A percentile compares a stretch with the other conserved stretches of the same genome.
These are phyloP conservation scores for Ophion ellenae DNA, from an alignment of 2,888 invertebrate species.

Conservation along the genomic window DNA sequence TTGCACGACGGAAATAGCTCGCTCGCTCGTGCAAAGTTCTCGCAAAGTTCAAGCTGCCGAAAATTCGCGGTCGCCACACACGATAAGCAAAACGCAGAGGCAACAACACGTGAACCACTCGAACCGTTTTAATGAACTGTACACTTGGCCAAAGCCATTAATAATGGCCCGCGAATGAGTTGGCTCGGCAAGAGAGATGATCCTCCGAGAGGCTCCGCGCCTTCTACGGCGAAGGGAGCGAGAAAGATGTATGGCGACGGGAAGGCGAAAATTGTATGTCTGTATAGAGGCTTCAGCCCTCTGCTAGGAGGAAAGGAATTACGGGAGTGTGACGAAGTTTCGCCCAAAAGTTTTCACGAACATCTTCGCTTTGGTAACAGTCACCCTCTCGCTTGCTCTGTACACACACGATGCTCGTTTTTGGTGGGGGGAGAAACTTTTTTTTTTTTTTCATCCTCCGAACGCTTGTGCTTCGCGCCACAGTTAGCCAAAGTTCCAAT, in stretches of 20 bases:
- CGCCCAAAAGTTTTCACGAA: constrained; percentile 43
- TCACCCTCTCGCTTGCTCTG: background rate
- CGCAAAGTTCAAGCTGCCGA: background rate
- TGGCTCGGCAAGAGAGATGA: constrained; percentile 49
- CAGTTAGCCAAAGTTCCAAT: constrained; percentile 31
- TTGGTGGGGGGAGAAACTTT: constrained; percentile 31
- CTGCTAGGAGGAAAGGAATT: constrained; percentile 56
- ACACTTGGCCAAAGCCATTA: constrained; percentile 80
- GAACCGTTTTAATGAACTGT: constrained; percentile 80
- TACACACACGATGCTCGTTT: background rate
- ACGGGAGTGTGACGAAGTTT: constrained; percentile 60
- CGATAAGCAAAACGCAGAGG: background rate
- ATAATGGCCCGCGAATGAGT: constrained; percentile 75
- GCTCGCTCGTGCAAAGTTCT: background rate
- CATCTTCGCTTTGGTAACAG: constrained; percentile 30
- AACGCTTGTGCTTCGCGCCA: constrained; percentile 13
- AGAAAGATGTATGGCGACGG: constrained; percentile 3
- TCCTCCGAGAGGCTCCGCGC: constrained; percentile 17
- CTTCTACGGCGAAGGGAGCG: background rate
- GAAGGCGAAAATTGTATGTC: constrained; percentile 17
- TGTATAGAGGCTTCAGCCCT: background rate
- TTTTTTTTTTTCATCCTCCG: constrained; percentile 19
- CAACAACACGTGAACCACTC: constrained; percentile 21
- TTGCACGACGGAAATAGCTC: constrained; percentile 1
- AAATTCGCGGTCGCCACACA: background rate